Percentiles rank a stretch among this genome's conserved stretches.
These are phyloP conservation scores for Connochaetes taurinus DNA, from an alignment of 2,113 vertebrate species.

Conservation along the genomic window DNA sequence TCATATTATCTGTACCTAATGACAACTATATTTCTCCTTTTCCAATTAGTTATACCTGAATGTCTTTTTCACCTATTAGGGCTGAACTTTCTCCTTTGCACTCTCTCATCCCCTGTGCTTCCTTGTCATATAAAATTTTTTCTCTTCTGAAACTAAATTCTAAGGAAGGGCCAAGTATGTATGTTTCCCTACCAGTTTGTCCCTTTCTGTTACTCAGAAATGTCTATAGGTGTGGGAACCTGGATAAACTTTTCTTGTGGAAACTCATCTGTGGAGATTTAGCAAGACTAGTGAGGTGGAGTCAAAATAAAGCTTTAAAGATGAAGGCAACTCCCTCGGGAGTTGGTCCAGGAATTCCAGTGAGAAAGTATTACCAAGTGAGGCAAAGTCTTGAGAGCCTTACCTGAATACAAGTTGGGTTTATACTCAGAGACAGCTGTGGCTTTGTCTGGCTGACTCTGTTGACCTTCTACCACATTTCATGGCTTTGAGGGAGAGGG, in stretches of 20 bases:
- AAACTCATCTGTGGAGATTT: not conserved
- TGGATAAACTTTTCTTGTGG: not conserved
- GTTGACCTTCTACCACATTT: not conserved
- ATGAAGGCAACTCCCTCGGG: not conserved
- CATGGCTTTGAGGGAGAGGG: not conserved
- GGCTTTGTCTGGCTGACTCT: not conserved
- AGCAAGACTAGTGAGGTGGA: not conserved
- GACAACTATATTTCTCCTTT: not conserved
- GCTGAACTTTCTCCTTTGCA: not conserved
- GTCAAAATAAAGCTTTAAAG: not conserved
- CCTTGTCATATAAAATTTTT: not conserved
- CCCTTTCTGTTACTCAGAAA: not conserved
- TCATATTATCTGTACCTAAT: not conserved
- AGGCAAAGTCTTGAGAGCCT: not conserved
- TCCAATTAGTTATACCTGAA: not conserved
- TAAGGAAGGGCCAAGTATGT: not conserved
- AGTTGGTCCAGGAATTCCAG: not conserved
- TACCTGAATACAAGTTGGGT: not conserved
- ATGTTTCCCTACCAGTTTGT: not conserved
- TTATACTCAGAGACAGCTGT: not conserved
- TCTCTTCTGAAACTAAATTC: not conserved
- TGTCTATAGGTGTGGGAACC: not conserved
- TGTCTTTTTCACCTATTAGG: not conserved
- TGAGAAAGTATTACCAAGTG: not conserved
- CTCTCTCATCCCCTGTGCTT: not conserved